These are phyloP conservation scores for Paraescarpia echinospica DNA, from an alignment of 1,140 invertebrate genomes.

Conservation along the genomic window DNA sequence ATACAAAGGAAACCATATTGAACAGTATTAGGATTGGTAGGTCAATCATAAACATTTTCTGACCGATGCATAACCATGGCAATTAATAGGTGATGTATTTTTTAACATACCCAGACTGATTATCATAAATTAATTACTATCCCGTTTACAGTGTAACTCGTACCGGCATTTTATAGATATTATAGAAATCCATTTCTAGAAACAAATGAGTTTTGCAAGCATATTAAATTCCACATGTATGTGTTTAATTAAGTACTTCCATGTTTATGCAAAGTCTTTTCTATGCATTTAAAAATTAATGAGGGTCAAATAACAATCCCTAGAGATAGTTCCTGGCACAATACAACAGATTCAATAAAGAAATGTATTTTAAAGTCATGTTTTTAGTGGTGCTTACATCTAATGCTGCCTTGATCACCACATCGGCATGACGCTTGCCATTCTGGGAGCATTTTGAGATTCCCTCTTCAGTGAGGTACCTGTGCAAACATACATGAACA, in stretches of 20 bases:
- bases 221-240: too few relatives aligned
- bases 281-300: too few relatives aligned
- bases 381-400: slow-evolving; percentile 67
- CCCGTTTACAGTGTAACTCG: too few relatives aligned
- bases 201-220: too few relatives aligned
- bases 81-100: not conserved
- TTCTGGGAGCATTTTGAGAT: slow-evolving; percentile 70
- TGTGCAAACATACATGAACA: slow-evolving; percentile 31
- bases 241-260: too few relatives aligned
- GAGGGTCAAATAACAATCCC: too few relatives aligned
- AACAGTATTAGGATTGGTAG: not conserved
- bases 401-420: slow-evolving; percentile 68
- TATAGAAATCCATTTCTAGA: too few relatives aligned
- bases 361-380: not conserved
- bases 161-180: not conserved
- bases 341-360: slow-evolving; percentile 12
- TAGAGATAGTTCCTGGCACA: too few relatives aligned
- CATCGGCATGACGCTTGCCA: slow-evolving; percentile 66
- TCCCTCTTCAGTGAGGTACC: slow-evolving; percentile 62
- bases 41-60: not conserved
- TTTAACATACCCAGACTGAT: not conserved
- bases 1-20: not conserved
- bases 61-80: too few relatives aligned
- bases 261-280: too few relatives aligned
- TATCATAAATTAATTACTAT: too few relatives aligned